phyloP scores from a whole-genome alignment of 2,888 invertebrate genomes.

The Tetheella fluctuosa region DNA sequence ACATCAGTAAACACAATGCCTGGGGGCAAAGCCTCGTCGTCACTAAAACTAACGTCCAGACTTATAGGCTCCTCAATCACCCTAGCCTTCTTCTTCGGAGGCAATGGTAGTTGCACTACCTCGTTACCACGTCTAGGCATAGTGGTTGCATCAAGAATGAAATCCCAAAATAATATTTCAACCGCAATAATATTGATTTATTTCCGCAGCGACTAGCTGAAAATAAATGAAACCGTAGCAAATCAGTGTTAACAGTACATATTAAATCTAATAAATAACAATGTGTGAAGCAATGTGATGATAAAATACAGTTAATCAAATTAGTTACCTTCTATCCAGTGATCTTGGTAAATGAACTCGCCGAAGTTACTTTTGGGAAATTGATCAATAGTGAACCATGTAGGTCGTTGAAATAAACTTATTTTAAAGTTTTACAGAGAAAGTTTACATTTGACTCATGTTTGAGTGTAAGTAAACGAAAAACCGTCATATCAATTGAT shows the following conservation, averaged over 20 bases:
- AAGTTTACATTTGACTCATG: constrained; percentile 16
- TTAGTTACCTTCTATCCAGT: constrained; percentile 34
- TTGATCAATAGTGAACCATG: neutral
- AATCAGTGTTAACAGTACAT: constrained; percentile 22
- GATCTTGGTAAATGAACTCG: constrained; percentile 1
- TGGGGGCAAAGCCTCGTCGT: constrained; percentile 80
- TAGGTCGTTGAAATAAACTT: neutral
- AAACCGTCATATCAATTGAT: constrained; percentile 57
- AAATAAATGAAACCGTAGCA: constrained; percentile 23
- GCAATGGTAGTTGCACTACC: constrained; percentile 52
- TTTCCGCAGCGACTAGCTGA: constrained; percentile 18
- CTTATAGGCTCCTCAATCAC: constrained; percentile 53
- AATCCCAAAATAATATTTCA: no score
- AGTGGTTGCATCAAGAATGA: constrained; percentile 15
- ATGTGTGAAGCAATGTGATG: constrained; percentile 56
- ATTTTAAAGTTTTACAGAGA: neutral
- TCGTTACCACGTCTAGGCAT: constrained; percentile 75
- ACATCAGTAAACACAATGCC: constrained; percentile 93
- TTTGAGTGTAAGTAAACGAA: constrained; percentile 35
- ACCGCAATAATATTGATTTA: neutral
- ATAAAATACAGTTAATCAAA: constrained; percentile 45
- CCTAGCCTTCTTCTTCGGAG: constrained; percentile 69
- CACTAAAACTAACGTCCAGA: constrained; percentile 69
- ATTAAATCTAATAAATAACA: constrained; percentile 56
- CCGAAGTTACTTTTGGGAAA: neutral